Evolutionary conservation across 2,888 invertebrate genomes (phyloP), one percentile per base, ranked within the genome.

Genomic region (Chrysolina haemoptera): DNA sequence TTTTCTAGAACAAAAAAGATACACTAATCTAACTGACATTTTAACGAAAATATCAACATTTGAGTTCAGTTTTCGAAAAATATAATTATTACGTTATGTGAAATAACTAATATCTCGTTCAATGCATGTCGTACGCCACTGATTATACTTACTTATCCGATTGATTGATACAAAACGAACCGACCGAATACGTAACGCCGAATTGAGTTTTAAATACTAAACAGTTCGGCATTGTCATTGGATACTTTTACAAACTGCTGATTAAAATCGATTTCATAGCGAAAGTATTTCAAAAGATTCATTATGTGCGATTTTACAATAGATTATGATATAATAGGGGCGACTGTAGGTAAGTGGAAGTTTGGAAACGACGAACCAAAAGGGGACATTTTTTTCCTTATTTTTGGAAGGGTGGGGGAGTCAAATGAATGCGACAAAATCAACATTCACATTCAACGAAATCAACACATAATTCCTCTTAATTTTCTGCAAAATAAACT

Each of bases 211-310:
- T 68, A 70, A 74, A 68, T 74, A 68, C 74, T 70, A 70, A 74
- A 70, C 43, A 70, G 59, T 50, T 62, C 20, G 62, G 66, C 46
- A 70, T 68, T 53, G 74, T 53, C 62, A 70, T 70, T 62, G 71
- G 74, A 74, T 65, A 68, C 73, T 71, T 75, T 77, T 77, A 73
- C 69, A 75, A 77, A 76, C 70, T 75, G 70, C 73, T 72, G 73
- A 77, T 75, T 73, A 78, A 71, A 74, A 74, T 68, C 73, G 63
- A 74, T 78, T 76, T 76, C 74, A 46, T 68, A 48, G 73, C 40
- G 74, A 76, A 76, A 70, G 70, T 43, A 43, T 75, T 72, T 69
- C 65, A 43, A 65, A 76, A 74, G 16, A 40, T 16, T n/a, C n/a
- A 63, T 41, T 40, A 55, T 18, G 46, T 48, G 16, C 66, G 71